A percentile compares a stretch with the other conserved stretches of the same genome.
These are phyloP conservation scores for Ditula angustiorana DNA, from an alignment of 2,888 invertebrate genomes.

Conservation along the genomic window DNA sequence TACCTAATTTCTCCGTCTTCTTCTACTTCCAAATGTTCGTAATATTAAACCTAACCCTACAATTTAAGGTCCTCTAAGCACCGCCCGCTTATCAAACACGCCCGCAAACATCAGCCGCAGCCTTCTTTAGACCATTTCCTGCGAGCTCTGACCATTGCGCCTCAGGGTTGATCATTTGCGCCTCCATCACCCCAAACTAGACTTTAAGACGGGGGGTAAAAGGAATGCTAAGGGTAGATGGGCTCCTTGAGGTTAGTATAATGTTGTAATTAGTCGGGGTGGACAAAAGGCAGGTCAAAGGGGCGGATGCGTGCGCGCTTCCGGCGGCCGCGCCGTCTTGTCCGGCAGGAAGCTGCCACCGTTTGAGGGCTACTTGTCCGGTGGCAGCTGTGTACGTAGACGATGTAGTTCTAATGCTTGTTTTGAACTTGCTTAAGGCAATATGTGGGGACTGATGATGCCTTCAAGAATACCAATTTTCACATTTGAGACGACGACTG, in stretches of 20 bases:
- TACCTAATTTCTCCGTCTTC: no score
- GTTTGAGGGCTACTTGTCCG: conserved; percentile 28
- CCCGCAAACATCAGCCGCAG: conserved; percentile 30
- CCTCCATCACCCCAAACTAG: not conserved
- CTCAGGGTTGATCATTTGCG: conserved; percentile 6
- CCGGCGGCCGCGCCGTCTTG: conserved; percentile 62
- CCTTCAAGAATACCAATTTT: no score
- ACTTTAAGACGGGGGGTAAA: not conserved
- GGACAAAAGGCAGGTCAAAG: conserved; percentile 76
- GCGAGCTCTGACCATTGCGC: conserved; percentile 27
- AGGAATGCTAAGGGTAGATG: not conserved
- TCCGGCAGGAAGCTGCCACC: conserved; percentile 48
- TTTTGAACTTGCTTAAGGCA: not conserved
- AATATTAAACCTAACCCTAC: not conserved
- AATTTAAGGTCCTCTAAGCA: not conserved
- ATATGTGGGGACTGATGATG: not conserved
- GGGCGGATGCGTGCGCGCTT: conserved; percentile 72
- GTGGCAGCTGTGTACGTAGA: not conserved
- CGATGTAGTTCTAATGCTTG: conserved; percentile 6
- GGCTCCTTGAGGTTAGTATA: conserved; percentile 17
- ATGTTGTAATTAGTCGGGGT: conserved; percentile 51
- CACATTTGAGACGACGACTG: no score
- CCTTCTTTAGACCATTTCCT: conserved; percentile 38
- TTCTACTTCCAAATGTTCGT: no score
- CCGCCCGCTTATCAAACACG: conserved; percentile 24